Evolutionary conservation across 2,113 vertebrate species (phyloP).

Genomic region (Trogon surrucura): DNA sequence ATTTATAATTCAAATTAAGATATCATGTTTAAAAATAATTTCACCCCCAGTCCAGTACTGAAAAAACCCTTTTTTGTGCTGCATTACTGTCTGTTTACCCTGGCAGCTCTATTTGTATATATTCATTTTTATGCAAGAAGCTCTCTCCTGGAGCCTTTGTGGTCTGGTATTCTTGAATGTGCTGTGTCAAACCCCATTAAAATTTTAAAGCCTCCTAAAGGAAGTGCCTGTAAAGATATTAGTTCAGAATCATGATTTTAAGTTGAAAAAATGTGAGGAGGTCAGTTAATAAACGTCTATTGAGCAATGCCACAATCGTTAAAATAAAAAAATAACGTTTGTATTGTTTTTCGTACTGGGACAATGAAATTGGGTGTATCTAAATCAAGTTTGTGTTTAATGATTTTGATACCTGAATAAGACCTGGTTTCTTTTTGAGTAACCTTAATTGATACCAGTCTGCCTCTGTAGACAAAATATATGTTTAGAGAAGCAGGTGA

Average conservation of each 20-base stretch:
- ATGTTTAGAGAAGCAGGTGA: not conserved
- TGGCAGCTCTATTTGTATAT: not conserved
- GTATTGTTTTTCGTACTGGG: not conserved
- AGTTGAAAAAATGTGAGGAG: not conserved
- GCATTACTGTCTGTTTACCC: not conserved
- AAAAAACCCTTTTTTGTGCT: not conserved
- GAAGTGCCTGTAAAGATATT: conserved; percentile 6
- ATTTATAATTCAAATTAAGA: not conserved
- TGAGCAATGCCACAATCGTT: not conserved
- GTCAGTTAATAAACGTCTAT: not conserved
- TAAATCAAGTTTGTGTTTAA: not conserved
- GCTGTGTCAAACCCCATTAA: conserved; percentile 42
- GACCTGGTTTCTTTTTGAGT: not conserved
- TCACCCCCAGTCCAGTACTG: not conserved
- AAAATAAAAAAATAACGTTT: not conserved
- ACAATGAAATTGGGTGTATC: not conserved
- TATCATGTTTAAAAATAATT: not conserved
- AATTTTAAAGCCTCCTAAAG: conserved; percentile 37
- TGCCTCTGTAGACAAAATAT: not conserved
- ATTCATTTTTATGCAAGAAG: conserved; percentile 7
- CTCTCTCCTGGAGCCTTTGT: not conserved
- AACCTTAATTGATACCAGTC: not conserved
- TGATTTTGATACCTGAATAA: not conserved
- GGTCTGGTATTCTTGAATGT: conserved; percentile 4
- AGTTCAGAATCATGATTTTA: not conserved